Conservation (phyloP, 1,140 invertebrate species). For the Euglossa dilemma region DNA sequence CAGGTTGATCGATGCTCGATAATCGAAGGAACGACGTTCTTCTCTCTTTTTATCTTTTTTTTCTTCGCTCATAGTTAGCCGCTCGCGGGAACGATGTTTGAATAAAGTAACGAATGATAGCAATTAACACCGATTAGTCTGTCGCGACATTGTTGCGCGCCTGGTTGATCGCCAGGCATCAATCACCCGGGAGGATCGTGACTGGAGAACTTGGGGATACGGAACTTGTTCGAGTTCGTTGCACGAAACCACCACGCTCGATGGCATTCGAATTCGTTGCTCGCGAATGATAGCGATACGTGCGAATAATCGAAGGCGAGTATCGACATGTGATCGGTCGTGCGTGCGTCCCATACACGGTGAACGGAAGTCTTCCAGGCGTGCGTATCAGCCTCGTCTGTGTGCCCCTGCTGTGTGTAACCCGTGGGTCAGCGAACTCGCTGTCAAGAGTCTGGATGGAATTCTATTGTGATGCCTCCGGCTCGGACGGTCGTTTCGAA, state of each 20-base stretch:
- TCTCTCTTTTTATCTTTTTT: no score
- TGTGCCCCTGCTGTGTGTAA: conserved; percentile 43
- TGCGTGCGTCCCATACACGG: conserved; percentile 54
- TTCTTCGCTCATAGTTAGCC: background rate
- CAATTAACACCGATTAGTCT: conserved; percentile 5
- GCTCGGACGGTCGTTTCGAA: background rate
- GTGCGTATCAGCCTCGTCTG: conserved; percentile 39
- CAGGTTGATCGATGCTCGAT: background rate
- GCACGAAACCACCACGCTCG: background rate
- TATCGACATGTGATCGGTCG: conserved; percentile 31
- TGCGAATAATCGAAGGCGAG: conserved; percentile 1
- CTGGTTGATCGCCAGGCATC: background rate
- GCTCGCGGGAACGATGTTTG: background rate
- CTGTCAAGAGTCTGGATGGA: conserved; percentile 52
- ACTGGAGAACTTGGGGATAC: background rate
- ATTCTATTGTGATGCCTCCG: conserved; percentile 50
- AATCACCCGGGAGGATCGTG: background rate
- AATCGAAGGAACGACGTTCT: background rate
- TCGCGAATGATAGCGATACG: conserved; percentile 6
- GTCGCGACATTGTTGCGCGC: background rate
- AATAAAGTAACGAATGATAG: background rate
- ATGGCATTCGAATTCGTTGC: background rate
- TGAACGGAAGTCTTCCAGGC: conserved; percentile 63
- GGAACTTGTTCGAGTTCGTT: background rate
- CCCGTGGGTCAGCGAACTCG: conserved; percentile 65